These are phyloP conservation scores for Myotis yumanensis DNA, from an alignment of 2,113 vertebrate genomes.

Conservation along the genomic window DNA sequence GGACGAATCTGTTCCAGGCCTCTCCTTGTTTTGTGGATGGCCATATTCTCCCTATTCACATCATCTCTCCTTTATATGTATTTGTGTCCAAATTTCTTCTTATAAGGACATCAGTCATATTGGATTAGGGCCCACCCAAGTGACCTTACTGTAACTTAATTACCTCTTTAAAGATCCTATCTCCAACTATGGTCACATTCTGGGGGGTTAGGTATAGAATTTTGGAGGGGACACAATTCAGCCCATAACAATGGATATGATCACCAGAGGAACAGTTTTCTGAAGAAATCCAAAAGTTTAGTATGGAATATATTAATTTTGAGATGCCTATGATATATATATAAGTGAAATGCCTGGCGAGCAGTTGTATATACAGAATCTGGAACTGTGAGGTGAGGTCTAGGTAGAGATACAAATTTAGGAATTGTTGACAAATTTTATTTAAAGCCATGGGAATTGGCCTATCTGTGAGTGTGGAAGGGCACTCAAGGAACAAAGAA, in stretches of 20 bases:
- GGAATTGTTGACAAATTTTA: constrained; percentile 20
- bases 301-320: background rate
- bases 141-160: too few species aligned
- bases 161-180: too few species aligned
- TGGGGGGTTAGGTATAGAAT: too few species aligned
- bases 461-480: background rate
- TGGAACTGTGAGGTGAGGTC: background rate
- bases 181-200: too few species aligned
- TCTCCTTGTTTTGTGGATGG: background rate
- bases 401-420: constrained; percentile 8
- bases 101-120: too few species aligned
- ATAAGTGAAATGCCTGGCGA: background rate
- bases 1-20: background rate
- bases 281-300: background rate
- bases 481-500: background rate
- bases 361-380: background rate
- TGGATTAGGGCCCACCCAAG: too few species aligned
- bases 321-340: background rate
- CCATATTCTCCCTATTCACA: background rate
- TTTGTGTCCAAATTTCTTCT: too few species aligned
- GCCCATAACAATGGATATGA: background rate
- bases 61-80: background rate
- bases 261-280: background rate
- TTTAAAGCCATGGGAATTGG: background rate
- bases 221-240: too few species aligned